Evolutionary conservation across 2,797 vertebrate genomes (phyloP).

Genomic region (Eupleurogrammus muticus): DNA sequence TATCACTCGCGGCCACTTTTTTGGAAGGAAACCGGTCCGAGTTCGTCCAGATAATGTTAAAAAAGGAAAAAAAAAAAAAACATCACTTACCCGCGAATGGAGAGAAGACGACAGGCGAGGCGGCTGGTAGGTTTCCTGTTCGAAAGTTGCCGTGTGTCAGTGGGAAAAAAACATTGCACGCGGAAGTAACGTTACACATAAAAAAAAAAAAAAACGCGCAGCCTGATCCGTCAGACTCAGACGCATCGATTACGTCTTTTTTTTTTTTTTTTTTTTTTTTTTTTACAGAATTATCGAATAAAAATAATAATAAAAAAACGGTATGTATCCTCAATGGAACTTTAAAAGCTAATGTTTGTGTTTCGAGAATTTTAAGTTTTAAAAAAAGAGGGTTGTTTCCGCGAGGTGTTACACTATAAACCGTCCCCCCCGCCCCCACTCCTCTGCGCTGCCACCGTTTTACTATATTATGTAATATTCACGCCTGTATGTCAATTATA

Average conservation of each 20-base stretch:
- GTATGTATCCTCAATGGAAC: neutral
- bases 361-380: constrained; percentile 9
- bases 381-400: constrained; percentile 66
- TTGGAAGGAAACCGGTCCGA: too few relatives aligned
- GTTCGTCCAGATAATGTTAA: neutral
- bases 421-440: constrained; percentile 58
- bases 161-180: constrained; percentile 77
- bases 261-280: too few relatives aligned
- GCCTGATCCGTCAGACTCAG: neutral
- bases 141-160: constrained; percentile 80
- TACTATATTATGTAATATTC: neutral
- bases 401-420: constrained; percentile 81
- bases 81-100: constrained; percentile 65
- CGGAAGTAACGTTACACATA: constrained; percentile 79
- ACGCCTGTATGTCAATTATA: neutral
- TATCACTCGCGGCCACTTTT: constrained; percentile 20
- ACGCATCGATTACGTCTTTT: neutral
- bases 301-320: too few relatives aligned
- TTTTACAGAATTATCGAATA: too few relatives aligned
- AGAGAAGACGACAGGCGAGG: constrained; percentile 50
- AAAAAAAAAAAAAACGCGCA: constrained; percentile 25
- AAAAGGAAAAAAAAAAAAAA: too few relatives aligned
- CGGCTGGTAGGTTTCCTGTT: constrained; percentile 76
- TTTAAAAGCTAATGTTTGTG: neutral
- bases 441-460: too few relatives aligned